Conservation (phyloP, 2,888 invertebrate genomes). For the Parnassius glacialis region DNA sequence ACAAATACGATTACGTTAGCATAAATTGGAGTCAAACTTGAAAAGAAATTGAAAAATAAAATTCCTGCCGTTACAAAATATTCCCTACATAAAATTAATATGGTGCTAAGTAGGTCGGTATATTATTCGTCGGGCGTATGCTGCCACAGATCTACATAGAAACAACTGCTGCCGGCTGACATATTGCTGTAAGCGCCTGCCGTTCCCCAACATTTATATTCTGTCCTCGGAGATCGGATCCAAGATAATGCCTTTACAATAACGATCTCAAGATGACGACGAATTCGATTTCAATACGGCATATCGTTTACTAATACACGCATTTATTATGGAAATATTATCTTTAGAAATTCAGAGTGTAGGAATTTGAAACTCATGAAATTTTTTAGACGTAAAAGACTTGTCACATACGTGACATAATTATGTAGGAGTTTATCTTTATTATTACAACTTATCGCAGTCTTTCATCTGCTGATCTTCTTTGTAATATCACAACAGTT, state of each 20-base stretch:
- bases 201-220: constrained; percentile 69
- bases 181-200: constrained; percentile 64
- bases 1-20: constrained; percentile 20
- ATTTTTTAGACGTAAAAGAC: constrained; percentile 17
- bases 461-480: constrained; percentile 2
- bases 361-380: constrained; percentile 41
- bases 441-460: constrained; percentile 5
- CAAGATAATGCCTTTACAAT: constrained; percentile 75
- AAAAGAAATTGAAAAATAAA: constrained; percentile 20
- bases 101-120: constrained; percentile 22
- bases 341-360: constrained; percentile 36
- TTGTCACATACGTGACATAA: constrained; percentile 2
- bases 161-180: constrained; percentile 46
- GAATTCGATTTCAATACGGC: constrained; percentile 64
- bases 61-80: constrained; percentile 9
- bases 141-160: constrained; percentile 21
- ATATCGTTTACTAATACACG: constrained; percentile 40
- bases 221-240: constrained; percentile 57
- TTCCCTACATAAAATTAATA: constrained; percentile 22
- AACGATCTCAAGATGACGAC: constrained; percentile 64
- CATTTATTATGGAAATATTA: constrained; percentile 55
- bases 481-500: constrained; percentile 1
- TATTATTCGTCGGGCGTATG: constrained; percentile 10
- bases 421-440: constrained; percentile 9
- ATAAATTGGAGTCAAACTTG: constrained; percentile 23